phyloP scores from a whole-genome alignment of 2,797 vertebrate species.

The Podarcis lilfordi region DNA sequence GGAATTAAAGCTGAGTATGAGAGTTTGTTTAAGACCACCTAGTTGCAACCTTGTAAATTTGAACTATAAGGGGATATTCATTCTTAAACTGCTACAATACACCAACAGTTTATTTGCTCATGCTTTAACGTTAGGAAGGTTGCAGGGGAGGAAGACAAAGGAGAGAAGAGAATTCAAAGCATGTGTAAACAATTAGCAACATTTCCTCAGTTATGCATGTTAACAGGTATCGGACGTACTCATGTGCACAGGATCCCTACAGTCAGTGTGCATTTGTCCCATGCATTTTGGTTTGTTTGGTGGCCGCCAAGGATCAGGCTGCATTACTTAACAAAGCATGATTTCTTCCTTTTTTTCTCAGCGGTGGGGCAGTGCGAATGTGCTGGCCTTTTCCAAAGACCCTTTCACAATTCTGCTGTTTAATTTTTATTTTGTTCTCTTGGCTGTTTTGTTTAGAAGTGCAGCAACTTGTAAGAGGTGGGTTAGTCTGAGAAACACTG shows the following conservation, averaged over 20 bases:
- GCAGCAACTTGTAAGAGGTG: not conserved
- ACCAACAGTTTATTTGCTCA: not conserved
- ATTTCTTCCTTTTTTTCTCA: not conserved
- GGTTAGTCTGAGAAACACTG: not conserved
- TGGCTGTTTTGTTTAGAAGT: not conserved
- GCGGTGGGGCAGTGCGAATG: not conserved
- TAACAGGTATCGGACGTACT: no score
- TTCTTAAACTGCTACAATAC: not conserved
- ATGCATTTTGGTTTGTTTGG: not conserved
- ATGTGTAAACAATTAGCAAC: not conserved
- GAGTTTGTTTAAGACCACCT: no score
- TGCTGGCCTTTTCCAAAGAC: not conserved
- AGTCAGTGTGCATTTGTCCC: not conserved
- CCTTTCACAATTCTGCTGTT: not conserved
- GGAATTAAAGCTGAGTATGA: not conserved
- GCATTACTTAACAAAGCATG: no score
- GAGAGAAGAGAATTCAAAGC: not conserved
- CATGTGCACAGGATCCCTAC: not conserved
- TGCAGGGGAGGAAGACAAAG: not conserved
- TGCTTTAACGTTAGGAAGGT: not conserved
- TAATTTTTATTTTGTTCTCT: not conserved
- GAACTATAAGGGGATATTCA: no score
- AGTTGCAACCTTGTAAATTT: not conserved
- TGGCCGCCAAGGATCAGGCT: not conserved
- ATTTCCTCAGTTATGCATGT: not conserved